phyloP scores from a whole-genome alignment of 2,113 vertebrate genomes.

The Zapus hudsonius region DNA sequence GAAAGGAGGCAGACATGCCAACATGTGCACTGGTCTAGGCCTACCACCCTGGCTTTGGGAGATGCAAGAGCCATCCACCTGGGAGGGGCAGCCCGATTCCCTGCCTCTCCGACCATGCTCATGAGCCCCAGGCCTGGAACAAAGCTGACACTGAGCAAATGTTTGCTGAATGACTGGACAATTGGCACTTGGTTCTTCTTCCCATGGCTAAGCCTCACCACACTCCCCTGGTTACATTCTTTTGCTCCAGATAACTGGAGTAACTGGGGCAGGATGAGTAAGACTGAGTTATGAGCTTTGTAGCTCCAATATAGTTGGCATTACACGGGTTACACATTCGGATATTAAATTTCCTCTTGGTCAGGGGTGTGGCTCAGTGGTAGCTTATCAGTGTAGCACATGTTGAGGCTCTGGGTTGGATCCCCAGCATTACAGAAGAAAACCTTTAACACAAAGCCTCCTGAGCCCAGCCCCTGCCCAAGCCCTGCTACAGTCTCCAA shows the following conservation, averaged over 20 bases:
- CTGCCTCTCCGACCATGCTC: rapidly evolving
- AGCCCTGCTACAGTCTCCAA: rapidly evolving
- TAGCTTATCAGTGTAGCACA: no score
- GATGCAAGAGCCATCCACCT: rapidly evolving
- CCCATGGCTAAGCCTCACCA: rapidly evolving
- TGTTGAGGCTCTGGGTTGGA: no score
- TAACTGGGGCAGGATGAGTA: rapidly evolving
- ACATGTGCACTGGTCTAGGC: rapidly evolving
- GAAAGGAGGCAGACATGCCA: rapidly evolving
- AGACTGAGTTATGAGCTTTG: rapidly evolving
- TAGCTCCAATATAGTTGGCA: rapidly evolving
- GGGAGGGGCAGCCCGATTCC: rapidly evolving
- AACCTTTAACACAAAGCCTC: not conserved
- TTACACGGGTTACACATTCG: rapidly evolving
- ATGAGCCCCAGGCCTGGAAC: not conserved
- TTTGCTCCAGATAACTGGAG: not conserved
- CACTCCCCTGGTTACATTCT: rapidly evolving
- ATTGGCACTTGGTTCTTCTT: rapidly evolving
- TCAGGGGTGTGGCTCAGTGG: not conserved
- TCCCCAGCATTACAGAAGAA: not conserved
- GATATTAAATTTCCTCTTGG: not conserved
- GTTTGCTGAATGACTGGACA: rapidly evolving
- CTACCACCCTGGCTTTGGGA: not conserved
- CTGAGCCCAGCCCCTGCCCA: not conserved
- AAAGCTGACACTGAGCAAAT: rapidly evolving